A percentile compares a stretch with the other conserved stretches of the same genome.
These are phyloP conservation scores for Ammodytes dubius DNA, from an alignment of 2,113 vertebrate genomes.

Conservation along the genomic window DNA sequence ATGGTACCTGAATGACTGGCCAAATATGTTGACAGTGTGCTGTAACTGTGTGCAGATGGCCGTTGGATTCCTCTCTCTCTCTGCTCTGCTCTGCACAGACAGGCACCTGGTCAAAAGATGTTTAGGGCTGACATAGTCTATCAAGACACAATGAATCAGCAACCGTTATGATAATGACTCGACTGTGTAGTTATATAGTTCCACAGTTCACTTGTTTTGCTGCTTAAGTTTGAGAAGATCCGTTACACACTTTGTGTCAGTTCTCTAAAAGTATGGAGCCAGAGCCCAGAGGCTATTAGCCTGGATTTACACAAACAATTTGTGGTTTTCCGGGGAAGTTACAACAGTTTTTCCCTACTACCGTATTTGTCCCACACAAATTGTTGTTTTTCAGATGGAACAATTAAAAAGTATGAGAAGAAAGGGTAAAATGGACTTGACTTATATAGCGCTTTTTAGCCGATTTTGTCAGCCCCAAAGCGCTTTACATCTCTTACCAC, in stretches of 20 bases:
- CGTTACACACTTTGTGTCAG: not conserved
- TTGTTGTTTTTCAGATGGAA: not conserved
- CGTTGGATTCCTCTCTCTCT: not conserved
- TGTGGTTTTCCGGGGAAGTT: too few species aligned
- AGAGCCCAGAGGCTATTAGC: not conserved
- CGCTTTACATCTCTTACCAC: too few species aligned
- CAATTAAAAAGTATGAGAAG: not conserved
- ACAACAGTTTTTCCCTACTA: too few species aligned
- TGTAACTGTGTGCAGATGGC: conserved; percentile 27
- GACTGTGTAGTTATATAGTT: not conserved
- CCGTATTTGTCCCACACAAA: not conserved
- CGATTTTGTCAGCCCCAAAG: too few species aligned
- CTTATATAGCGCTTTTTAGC: too few species aligned
- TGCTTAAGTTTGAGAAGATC: not conserved
- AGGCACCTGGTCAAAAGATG: not conserved
- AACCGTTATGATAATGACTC: not conserved
- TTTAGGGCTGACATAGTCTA: not conserved
- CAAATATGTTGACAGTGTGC: not conserved
- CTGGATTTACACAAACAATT: too few species aligned
- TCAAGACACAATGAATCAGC: not conserved
- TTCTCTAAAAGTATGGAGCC: not conserved
- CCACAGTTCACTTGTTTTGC: not conserved
- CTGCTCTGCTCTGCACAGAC: not conserved
- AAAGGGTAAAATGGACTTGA: not conserved
- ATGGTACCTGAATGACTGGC: not conserved